Evolutionary conservation across 2,113 vertebrate species (phyloP).

Genomic region (Morone saxatilis): DNA sequence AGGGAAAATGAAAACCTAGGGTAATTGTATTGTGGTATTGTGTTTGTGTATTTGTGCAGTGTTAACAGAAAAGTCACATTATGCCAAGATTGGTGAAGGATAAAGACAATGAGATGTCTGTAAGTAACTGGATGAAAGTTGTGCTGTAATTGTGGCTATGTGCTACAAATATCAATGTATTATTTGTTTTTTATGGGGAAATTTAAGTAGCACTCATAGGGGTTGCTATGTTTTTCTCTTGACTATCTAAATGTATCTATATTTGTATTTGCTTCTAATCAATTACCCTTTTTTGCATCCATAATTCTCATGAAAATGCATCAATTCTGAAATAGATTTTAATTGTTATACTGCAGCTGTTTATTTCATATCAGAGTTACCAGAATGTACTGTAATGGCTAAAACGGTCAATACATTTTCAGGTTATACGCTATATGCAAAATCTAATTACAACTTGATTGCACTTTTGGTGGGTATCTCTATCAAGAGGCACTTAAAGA

Average conservation of each 20-base stretch:
- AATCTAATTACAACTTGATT: neutral
- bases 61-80: neutral
- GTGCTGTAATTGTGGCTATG: neutral
- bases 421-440: neutral
- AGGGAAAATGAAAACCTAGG: conserved; percentile 11
- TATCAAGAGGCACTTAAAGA: neutral
- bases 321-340: neutral
- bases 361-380: neutral
- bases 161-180: neutral
- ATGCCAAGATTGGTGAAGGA: neutral
- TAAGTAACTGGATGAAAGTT: neutral
- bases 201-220: neutral
- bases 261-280: too few relatives aligned
- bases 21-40: neutral
- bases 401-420: neutral
- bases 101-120: neutral
- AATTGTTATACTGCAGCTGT: neutral
- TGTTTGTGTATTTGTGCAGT: neutral
- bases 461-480: neutral
- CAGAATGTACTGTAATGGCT: neutral
- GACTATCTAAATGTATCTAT: too few relatives aligned
- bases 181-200: neutral
- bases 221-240: neutral
- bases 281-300: too few relatives aligned
- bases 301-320: neutral